Conservation (phyloP, 2,888 invertebrate species). For the Muscina levida region DNA sequence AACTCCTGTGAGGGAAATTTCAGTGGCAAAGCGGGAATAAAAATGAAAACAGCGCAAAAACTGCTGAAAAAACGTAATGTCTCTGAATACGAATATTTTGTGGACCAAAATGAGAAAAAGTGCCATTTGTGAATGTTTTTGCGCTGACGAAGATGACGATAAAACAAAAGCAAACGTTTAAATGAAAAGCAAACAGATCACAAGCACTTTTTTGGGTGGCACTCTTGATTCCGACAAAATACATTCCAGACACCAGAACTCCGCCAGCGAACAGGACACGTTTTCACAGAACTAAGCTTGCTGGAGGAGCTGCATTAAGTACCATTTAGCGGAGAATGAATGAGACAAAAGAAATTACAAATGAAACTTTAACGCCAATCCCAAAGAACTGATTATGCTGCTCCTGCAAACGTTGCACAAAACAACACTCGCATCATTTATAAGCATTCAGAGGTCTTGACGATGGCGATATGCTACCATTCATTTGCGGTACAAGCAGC, state of each 20-base stretch:
- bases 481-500: too few species aligned
- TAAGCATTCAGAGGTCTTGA: conserved; percentile 28
- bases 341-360: conserved; percentile 38
- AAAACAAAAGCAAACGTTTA: conserved; percentile 74
- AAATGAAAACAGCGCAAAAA: conserved; percentile 35
- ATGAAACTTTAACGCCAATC: conserved; percentile 35
- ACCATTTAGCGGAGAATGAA: conserved; percentile 32
- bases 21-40: conserved; percentile 22
- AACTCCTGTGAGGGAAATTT: conserved; percentile 29
- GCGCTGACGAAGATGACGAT: conserved; percentile 21
- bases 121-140: conserved; percentile 10
- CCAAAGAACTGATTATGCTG: conserved; percentile 5
- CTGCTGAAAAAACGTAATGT: conserved; percentile 36
- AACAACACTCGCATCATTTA: conserved; percentile 37
- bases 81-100: conserved; percentile 46
- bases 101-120: conserved; percentile 30
- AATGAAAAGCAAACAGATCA: conserved; percentile 78
- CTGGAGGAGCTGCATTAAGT: conserved; percentile 24
- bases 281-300: not conserved
- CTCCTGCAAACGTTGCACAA: not conserved
- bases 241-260: conserved; percentile 27
- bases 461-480: too few species aligned
- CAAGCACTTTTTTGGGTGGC: conserved; percentile 45
- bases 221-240: conserved; percentile 10
- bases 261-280: conserved; percentile 24